These are phyloP conservation scores for Drosophila silvestris DNA, from an alignment of 2,888 invertebrate species.

Conservation along the genomic window DNA sequence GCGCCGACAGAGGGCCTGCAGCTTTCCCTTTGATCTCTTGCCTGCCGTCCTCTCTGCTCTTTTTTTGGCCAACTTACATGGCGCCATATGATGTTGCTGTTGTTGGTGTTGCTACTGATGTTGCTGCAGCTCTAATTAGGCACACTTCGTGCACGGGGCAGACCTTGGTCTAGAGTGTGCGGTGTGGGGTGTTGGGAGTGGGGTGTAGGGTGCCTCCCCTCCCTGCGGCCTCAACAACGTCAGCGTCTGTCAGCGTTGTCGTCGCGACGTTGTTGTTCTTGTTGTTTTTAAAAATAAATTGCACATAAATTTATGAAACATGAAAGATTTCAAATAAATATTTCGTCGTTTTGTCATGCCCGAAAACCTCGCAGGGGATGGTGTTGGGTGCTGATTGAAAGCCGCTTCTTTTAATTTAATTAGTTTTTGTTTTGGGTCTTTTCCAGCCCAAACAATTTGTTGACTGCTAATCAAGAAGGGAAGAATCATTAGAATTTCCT, in stretches of 20 bases:
- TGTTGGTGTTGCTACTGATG: conserved; percentile 22
- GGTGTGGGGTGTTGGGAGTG: background rate
- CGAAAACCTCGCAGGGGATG: background rate
- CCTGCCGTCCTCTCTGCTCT: background rate
- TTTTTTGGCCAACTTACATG: conserved; percentile 65
- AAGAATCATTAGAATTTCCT: conserved; percentile 10
- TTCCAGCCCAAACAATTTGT: background rate
- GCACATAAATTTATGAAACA: conserved; percentile 79
- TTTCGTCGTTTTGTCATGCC: conserved; percentile 71
- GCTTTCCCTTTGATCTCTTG: conserved; percentile 57
- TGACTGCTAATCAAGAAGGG: conserved; percentile 28
- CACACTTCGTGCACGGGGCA: conserved; percentile 59
- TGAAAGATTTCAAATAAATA: conserved; percentile 82
- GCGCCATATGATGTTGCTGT: conserved; percentile 62
- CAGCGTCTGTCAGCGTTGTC: conserved; percentile 58
- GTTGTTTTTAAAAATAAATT: conserved; percentile 76
- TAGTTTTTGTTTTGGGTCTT: conserved; percentile 26
- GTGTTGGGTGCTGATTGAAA: background rate
- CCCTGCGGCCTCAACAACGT: conserved; percentile 3
- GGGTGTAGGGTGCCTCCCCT: conserved; percentile 14
- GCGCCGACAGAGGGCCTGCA: conserved; percentile 26
- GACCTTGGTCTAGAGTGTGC: background rate
- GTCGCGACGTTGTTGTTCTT: conserved; percentile 43
- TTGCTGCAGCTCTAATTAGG: conserved; percentile 75
- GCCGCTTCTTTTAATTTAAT: conserved; percentile 31